Percentiles rank a stretch among this genome's conserved stretches.
These are phyloP conservation scores for Corella eumyota DNA, from an alignment of 23 tunicate species.

Conservation along the genomic window DNA sequence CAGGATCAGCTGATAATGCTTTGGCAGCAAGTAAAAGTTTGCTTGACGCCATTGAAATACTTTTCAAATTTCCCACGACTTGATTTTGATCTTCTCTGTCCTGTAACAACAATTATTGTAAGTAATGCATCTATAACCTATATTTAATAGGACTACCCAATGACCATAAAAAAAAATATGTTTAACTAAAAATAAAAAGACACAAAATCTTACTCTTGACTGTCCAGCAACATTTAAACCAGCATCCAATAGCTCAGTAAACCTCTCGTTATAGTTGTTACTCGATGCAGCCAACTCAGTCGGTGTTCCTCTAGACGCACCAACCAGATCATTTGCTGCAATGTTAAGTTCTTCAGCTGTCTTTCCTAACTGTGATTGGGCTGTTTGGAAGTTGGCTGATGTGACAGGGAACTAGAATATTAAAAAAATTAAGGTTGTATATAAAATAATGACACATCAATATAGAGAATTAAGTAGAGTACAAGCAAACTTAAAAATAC, in stretches of 20 bases:
- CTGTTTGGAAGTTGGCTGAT: slow-evolving; percentile 71
- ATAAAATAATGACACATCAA: no score
- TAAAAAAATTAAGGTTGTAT: no score
- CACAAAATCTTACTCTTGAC: slow-evolving; percentile 63
- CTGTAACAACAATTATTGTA: slow-evolving; percentile 14
- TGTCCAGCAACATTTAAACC: slow-evolving; percentile 91
- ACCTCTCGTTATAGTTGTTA: slow-evolving; percentile 58
- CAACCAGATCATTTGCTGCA: slow-evolving; percentile 94
- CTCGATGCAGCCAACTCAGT: slow-evolving; percentile 83
- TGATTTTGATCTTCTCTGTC: slow-evolving; percentile 83
- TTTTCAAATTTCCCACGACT: slow-evolving; percentile 86
- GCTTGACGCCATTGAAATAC: slow-evolving; percentile 91
- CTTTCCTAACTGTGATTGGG: slow-evolving; percentile 75
- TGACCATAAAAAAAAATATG: no score
- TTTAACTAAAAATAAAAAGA: no score
- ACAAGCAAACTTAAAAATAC: no score
- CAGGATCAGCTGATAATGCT: slow-evolving; percentile 92
- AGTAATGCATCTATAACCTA: background rate
- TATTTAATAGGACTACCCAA: background rate
- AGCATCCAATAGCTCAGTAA: slow-evolving; percentile 59
- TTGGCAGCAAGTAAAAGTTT: slow-evolving; percentile 93
- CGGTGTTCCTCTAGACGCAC: slow-evolving; percentile 83
- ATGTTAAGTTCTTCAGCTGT: slow-evolving; percentile 91
- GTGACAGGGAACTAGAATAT: slow-evolving; percentile 55
- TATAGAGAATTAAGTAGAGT: no score